Conservation (phyloP, 2,113 vertebrate species). For the Microtus richardsoni region DNA sequence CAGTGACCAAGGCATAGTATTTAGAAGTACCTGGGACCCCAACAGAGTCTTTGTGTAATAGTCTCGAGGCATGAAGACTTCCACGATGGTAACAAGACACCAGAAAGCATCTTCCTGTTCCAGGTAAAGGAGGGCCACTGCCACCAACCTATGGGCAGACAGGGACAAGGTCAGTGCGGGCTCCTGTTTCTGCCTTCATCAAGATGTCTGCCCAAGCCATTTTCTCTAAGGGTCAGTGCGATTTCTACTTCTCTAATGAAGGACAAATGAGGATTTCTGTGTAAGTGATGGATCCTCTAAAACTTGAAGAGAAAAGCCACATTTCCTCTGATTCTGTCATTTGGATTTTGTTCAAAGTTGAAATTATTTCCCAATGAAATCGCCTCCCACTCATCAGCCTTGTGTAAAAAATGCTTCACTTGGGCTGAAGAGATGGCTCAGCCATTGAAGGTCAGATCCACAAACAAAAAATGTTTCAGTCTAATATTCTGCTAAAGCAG, state of each 20-base stretch:
- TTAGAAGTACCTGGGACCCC: slow-evolving; percentile 94
- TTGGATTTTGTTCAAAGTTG: neutral
- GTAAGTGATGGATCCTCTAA: neutral
- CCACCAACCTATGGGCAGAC: slow-evolving; percentile 89
- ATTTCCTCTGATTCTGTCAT: neutral
- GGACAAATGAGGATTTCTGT: accelerated
- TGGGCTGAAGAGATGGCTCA: neutral
- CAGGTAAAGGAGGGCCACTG: slow-evolving; percentile 96
- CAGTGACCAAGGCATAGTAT: neutral
- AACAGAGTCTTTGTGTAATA: slow-evolving; percentile 99
- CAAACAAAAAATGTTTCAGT: neutral
- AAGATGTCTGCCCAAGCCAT: accelerated
- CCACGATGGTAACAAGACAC: slow-evolving; percentile 96
- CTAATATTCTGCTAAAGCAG: neutral
- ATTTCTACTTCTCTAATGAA: neutral
- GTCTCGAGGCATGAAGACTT: slow-evolving; percentile 98
- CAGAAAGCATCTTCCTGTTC: slow-evolving; percentile 99
- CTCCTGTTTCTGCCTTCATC: accelerated
- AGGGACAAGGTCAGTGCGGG: neutral
- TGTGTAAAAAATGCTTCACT: neutral
- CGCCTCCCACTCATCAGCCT: neutral
- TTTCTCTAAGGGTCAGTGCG: accelerated
- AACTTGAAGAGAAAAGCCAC: neutral
- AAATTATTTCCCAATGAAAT: neutral
- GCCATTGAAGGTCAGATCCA: neutral